Conservation (phyloP, 2,888 invertebrate species). For the Sipha maydis region DNA sequence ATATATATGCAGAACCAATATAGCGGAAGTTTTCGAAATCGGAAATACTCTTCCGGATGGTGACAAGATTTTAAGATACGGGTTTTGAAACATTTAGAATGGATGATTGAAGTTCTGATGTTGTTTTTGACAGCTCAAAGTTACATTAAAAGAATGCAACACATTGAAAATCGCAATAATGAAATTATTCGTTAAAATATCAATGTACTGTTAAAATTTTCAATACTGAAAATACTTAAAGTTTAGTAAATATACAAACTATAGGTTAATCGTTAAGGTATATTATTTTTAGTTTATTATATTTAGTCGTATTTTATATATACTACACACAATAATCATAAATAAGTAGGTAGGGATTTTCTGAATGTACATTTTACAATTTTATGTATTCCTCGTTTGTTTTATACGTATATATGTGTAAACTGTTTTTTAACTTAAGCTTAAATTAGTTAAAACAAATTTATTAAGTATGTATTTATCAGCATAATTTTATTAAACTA, state of each 20-base stretch:
- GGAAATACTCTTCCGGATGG: conserved; percentile 31
- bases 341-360: not conserved
- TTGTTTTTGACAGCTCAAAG: not conserved
- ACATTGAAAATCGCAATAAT: not conserved
- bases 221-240: not conserved
- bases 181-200: not conserved
- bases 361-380: not conserved
- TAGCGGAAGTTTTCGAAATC: conserved; percentile 30
- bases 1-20: too few relatives aligned
- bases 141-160: not conserved
- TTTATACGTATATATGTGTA: not conserved
- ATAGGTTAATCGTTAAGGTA: not conserved
- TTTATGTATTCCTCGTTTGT: not conserved
- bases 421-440: not conserved
- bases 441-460: not conserved
- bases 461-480: not conserved
- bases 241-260: not conserved
- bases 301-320: not conserved
- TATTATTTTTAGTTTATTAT: not conserved
- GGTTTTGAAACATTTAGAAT: not conserved
- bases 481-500: not conserved
- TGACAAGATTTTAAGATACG: not conserved
- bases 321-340: not conserved
- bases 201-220: not conserved
- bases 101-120: not conserved